Percentiles rank a stretch among this genome's conserved stretches.
These are phyloP conservation scores for Peromyscus aztecus DNA, from an alignment of 2,797 vertebrate species.

Conservation along the genomic window DNA sequence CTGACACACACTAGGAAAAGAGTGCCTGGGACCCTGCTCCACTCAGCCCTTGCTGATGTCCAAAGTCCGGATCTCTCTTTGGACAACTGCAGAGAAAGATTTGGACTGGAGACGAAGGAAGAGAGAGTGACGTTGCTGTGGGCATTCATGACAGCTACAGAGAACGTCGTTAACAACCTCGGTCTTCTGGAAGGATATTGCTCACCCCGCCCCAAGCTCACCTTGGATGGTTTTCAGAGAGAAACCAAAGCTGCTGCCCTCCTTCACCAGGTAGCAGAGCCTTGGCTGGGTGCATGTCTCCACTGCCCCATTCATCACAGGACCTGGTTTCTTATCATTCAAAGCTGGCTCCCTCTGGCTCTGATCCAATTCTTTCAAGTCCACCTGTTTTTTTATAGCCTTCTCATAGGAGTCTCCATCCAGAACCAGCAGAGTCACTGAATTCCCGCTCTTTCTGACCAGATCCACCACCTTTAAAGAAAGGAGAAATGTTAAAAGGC, in stretches of 20 bases:
- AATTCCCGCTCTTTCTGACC: constrained; percentile 90
- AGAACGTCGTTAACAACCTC: background rate
- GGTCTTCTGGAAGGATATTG: background rate
- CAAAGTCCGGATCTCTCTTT: background rate
- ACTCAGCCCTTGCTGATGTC: background rate
- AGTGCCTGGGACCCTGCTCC: background rate
- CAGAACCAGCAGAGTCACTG: constrained; percentile 92
- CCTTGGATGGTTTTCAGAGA: constrained; percentile 92
- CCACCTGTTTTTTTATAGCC: constrained; percentile 88
- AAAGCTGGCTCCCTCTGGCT: constrained; percentile 59
- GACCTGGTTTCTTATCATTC: constrained; percentile 53
- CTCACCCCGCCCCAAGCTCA: constrained; percentile 81
- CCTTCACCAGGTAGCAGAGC: constrained; percentile 94
- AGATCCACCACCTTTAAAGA: constrained; percentile 93
- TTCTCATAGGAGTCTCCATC: constrained; percentile 92
- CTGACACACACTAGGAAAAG: background rate
- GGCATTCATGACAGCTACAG: background rate
- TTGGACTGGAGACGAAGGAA: background rate
- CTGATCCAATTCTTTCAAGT: constrained; percentile 87
- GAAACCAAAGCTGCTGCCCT: constrained; percentile 91
- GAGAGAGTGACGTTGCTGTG: accelerated
- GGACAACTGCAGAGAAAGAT: background rate
- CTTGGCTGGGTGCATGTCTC: constrained; percentile 87
- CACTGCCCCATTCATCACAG: constrained; percentile 83
- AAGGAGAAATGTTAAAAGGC: background rate